Base-by-base conservation (phyloP, 2,113 vertebrate species). In the Rutilus rutilus region DNA sequence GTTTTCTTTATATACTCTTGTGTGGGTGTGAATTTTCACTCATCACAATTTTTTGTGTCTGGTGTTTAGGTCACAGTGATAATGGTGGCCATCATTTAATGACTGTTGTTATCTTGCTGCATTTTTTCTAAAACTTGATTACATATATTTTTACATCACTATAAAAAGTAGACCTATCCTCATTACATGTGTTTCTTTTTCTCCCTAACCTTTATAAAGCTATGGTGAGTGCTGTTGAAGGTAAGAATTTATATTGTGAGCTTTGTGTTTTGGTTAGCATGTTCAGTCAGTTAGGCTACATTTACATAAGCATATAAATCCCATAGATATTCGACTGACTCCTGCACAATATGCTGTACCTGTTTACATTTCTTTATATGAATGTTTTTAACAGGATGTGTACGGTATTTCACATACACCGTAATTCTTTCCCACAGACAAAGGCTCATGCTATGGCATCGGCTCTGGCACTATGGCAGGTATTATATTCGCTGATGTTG, bases 401-500 rank as follows among this genome's bases (percentile, higher is more conserved):
- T 33, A 39, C 14, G 14, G 33, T 47, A 73, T 15, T 54, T 86
- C 60, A 25, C 39, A 82, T 54, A 54, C 17, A 54, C 19, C 1
- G 5, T 6, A 19, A 7, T 64, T 54, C n/a, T 5, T 21, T 73
- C 21, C 74, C 12, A 11, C 83, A 94, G 93, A 93, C 1, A 82
- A 15, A 73, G 7, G 50, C 17, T 47, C 89, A 5, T 95, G 94
- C 90, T 95, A 93, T 86, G 93, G 85, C 78, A 91, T 95, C 6
- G 91, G 94, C 2, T 90, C 94, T 0, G 89, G 84, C 21, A 91
- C 92, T 3, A 84, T 95, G 47, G 92, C 90, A 2, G 92, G 91
- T 47, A 90, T 95, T 82, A 77, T 95, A 36, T 50, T 86, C 39
- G 92, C 90, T 62, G 94, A 95, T 77, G 59, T 95, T 52, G 3